Percentiles rank a stretch among this genome's conserved stretches.
Evolutionary conservation across 2,113 vertebrate genomes (phyloP).

Genomic region (Tetrao urogallus): DNA sequence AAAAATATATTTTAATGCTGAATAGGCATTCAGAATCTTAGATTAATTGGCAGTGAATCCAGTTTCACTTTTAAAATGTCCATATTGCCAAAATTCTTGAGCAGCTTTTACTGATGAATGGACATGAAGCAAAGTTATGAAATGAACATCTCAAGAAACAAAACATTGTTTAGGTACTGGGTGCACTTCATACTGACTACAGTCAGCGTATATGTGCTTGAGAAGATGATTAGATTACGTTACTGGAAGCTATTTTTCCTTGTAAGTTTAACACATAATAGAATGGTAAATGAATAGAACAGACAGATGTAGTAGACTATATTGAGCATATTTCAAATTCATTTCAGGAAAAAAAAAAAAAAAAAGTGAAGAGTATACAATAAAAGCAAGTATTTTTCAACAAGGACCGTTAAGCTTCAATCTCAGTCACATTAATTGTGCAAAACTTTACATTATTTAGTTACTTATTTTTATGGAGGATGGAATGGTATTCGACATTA

Average conservation of each 20-base stretch:
- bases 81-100: background rate
- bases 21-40: background rate
- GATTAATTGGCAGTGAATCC: no score
- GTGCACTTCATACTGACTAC: background rate
- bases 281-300: background rate
- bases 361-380: background rate
- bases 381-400: background rate
- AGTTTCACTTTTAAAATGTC: background rate
- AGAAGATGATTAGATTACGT: background rate
- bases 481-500: background rate
- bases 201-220: background rate
- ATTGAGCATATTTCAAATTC: background rate
- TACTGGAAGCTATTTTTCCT: background rate
- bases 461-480: background rate
- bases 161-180: background rate
- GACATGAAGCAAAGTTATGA: background rate
- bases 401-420: background rate
- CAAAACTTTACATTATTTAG: background rate
- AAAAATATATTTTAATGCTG: background rate
- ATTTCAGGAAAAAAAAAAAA: background rate
- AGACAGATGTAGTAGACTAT: background rate
- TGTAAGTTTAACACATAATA: background rate
- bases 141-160: background rate
- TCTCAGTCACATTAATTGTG: background rate
- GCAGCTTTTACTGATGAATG: background rate